These are phyloP conservation scores for Drosophila paracracens DNA, from an alignment of 2,888 invertebrate species.

Conservation along the genomic window DNA sequence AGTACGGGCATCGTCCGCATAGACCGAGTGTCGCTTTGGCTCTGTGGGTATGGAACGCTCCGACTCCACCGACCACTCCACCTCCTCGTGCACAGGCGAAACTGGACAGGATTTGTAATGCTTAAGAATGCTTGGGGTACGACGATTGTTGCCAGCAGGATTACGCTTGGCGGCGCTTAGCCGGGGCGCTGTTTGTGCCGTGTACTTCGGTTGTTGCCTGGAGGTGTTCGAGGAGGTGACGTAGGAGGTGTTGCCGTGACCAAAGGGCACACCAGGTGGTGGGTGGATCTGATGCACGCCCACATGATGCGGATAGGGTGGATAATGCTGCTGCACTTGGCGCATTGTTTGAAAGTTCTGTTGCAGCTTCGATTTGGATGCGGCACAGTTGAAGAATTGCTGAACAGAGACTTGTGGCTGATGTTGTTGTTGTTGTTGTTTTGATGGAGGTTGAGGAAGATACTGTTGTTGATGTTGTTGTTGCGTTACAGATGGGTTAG, in stretches of 20 bases:
- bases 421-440: constrained; percentile 31
- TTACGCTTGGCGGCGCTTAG: constrained; percentile 70
- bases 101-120: constrained; percentile 92
- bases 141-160: constrained; percentile 82
- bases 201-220: constrained; percentile 14
- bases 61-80: constrained; percentile 87
- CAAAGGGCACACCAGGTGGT: constrained; percentile 80
- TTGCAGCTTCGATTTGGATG: constrained; percentile 84
- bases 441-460: neutral
- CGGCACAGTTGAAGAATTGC: constrained; percentile 85
- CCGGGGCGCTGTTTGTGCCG: constrained; percentile 52
- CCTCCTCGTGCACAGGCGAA: constrained; percentile 92
- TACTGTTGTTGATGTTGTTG: constrained; percentile 21
- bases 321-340: constrained; percentile 85
- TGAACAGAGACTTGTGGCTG: constrained; percentile 41
- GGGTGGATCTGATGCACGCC: constrained; percentile 84
- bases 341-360: constrained; percentile 85
- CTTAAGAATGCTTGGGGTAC: constrained; percentile 87
- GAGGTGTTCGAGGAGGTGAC: neutral
- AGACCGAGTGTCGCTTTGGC: constrained; percentile 85
- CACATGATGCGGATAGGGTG: constrained; percentile 85
- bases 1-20: constrained; percentile 86
- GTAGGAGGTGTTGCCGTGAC: constrained; percentile 20
- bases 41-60: constrained; percentile 76
- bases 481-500: constrained; percentile 28